Conservation (phyloP, 2,113 vertebrate species). For the Oncorhynchus mykiss region DNA sequence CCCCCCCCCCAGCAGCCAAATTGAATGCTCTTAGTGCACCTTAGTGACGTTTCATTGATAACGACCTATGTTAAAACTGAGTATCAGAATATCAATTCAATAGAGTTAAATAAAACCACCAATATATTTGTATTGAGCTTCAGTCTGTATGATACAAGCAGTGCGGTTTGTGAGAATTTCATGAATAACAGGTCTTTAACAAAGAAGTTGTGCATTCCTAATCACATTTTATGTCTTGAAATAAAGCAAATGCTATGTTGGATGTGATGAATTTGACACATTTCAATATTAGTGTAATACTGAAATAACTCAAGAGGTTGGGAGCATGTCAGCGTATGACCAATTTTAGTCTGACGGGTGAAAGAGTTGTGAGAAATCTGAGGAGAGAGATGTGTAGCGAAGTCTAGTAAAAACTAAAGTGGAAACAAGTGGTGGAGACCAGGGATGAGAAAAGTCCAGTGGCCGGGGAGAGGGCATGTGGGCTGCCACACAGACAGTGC, state of each 20-base stretch:
- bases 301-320: too few species aligned
- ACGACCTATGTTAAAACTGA: neutral
- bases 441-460: too few species aligned
- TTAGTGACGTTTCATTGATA: too few species aligned
- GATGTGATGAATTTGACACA: slow-evolving; percentile 65
- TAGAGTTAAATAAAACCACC: neutral
- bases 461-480: too few species aligned
- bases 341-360: neutral
- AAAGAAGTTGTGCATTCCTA: neutral
- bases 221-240: neutral
- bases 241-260: neutral
- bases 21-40: too few species aligned
- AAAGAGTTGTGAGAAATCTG: neutral
- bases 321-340: neutral
- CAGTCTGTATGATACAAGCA: neutral
- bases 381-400: neutral
- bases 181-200: neutral
- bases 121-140: neutral
- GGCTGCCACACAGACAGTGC: slow-evolving; percentile 62
- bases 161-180: too few species aligned
- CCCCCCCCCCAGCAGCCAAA: too few species aligned
- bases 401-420: too few species aligned
- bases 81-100: neutral
- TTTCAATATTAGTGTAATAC: neutral
- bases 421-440: too few species aligned